Evolutionary conservation across 2,797 vertebrate species (phyloP).

Genomic region (Ptychadena robeensis): DNA sequence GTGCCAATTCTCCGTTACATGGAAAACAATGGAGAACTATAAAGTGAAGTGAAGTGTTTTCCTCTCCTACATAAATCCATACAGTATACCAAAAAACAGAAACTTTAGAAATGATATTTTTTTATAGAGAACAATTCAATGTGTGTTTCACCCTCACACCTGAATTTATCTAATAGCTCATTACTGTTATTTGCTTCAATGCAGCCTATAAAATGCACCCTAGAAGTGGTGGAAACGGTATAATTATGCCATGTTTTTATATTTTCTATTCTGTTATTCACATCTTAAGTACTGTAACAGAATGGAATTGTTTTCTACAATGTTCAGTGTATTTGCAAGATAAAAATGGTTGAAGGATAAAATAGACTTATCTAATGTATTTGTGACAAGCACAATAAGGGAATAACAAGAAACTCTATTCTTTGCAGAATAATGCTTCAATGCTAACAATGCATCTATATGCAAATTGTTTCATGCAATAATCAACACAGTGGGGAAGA

Average conservation of each 20-base stretch:
- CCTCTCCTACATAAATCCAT: no score
- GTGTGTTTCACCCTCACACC: not conserved
- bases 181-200: slow-evolving; percentile 26
- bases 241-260: slow-evolving; percentile 22
- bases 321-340: slow-evolving; percentile 23
- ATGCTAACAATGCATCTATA: slow-evolving; percentile 49
- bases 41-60: no score
- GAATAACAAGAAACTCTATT: slow-evolving; percentile 46
- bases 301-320: slow-evolving; percentile 14
- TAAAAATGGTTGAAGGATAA: slow-evolving; percentile 44
- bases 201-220: not conserved
- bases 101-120: no score
- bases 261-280: slow-evolving; percentile 19
- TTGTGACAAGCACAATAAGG: slow-evolving; percentile 47
- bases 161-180: not conserved
- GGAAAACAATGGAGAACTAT: no score
- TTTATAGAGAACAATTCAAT: not conserved
- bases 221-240: slow-evolving; percentile 18
- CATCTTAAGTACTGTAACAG: slow-evolving; percentile 19
- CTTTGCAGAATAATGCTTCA: slow-evolving; percentile 38
- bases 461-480: slow-evolving; percentile 44
- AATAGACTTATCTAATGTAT: slow-evolving; percentile 40
- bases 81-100: no score
- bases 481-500: slow-evolving; percentile 43
- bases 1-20: no score